Percentiles rank a stretch among this genome's conserved stretches.
phyloP scores from a whole-genome alignment of 2,113 vertebrate genomes.

The Mus spicilegus region DNA sequence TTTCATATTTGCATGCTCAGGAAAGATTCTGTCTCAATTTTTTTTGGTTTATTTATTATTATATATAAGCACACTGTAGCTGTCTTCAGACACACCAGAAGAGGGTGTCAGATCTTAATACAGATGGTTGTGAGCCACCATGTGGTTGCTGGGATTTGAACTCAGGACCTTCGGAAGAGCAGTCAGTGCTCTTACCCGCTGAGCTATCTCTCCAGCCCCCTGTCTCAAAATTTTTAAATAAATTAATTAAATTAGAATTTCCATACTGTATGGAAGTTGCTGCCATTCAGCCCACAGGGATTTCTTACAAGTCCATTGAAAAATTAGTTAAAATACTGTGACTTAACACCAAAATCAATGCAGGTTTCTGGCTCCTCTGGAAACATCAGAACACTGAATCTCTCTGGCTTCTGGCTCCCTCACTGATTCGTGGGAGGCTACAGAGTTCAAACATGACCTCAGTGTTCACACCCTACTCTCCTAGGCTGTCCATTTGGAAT shows the following conservation, averaged over 20 bases:
- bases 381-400: neutral
- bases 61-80: too few relatives aligned
- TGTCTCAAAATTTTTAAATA: neutral
- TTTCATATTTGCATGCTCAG: neutral
- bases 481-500: neutral
- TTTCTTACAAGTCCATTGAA: neutral
- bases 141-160: too few relatives aligned
- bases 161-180: too few relatives aligned
- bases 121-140: too few relatives aligned
- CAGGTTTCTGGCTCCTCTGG: neutral
- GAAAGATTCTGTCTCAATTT: neutral
- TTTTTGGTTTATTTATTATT: too few relatives aligned
- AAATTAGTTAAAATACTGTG: constrained; percentile 54
- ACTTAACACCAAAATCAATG: constrained; percentile 28
- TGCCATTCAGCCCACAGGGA: neutral
- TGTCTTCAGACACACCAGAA: too few relatives aligned
- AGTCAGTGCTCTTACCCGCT: too few relatives aligned
- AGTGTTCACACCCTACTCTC: neutral
- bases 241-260: neutral
- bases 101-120: too few relatives aligned
- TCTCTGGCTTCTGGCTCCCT: neutral
- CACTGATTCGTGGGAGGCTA: neutral
- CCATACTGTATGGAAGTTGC: neutral
- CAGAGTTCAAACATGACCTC: neutral
- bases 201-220: too few relatives aligned